Conservation (phyloP, 1,140 invertebrate species). For the Proctacanthus coquilletti region DNA sequence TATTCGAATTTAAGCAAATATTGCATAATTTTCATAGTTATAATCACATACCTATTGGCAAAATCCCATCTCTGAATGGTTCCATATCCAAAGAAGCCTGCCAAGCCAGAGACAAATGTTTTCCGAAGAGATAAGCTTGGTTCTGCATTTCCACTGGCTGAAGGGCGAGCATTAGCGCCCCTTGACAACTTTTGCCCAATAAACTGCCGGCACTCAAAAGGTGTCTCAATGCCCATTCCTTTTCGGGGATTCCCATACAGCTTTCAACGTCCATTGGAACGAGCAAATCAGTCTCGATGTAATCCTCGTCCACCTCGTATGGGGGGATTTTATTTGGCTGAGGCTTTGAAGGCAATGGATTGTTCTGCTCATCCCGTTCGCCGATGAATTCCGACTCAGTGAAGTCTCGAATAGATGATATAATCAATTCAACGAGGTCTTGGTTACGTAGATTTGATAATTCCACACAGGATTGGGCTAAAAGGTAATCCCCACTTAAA, state of each 20-base stretch:
- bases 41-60: conserved; percentile 14
- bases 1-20: too few relatives aligned
- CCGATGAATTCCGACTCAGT: conserved; percentile 82
- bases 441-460: conserved; percentile 62
- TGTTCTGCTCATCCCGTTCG: conserved; percentile 67
- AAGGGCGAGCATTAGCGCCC: conserved; percentile 65
- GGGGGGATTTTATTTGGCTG: conserved; percentile 12
- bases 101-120: conserved; percentile 77
- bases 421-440: conserved; percentile 80
- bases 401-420: conserved; percentile 70
- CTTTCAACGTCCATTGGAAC: conserved; percentile 42
- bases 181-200: conserved; percentile 76
- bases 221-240: conserved; percentile 72
- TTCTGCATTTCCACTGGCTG: conserved; percentile 54
- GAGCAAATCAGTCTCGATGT: conserved; percentile 25
- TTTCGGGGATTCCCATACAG: conserved; percentile 46
- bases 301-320: conserved; percentile 12
- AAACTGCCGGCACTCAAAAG: conserved; percentile 68
- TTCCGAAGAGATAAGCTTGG: conserved; percentile 78
- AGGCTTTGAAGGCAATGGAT: conserved; percentile 56
- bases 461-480: conserved; percentile 78
- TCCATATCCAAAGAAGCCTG: conserved; percentile 63
- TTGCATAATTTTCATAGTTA: too few relatives aligned
- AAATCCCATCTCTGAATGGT: conserved; percentile 35
- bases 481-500: conserved; percentile 80